A percentile compares a stretch with the other conserved stretches of the same genome.
phyloP scores from a whole-genome alignment of 2,113 vertebrate genomes.

The Hiodon tergisus region DNA sequence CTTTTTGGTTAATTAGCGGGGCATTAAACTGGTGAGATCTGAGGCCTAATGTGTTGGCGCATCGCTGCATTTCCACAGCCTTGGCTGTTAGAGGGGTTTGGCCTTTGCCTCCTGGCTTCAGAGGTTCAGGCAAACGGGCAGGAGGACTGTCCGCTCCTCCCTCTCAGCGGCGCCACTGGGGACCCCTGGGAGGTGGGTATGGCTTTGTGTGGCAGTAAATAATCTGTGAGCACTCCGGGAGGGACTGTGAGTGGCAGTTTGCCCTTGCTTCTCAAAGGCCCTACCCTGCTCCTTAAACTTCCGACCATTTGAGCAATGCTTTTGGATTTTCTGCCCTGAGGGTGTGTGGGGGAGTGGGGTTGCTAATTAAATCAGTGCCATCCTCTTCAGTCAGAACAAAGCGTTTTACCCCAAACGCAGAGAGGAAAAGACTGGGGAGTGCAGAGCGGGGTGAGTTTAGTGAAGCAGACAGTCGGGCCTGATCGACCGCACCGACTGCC shows the following conservation, averaged over 20 bases:
- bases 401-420: not conserved
- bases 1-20: too few species aligned
- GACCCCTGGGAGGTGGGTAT: not conserved
- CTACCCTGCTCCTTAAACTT: not conserved
- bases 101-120: not conserved
- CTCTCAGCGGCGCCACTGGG: not conserved
- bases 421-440: not conserved
- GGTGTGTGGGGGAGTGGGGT: not conserved
- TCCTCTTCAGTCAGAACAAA: not conserved
- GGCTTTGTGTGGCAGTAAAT: not conserved
- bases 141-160: not conserved
- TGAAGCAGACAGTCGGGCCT: slow-evolving; percentile 13
- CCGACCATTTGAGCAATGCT: slow-evolving; percentile 3
- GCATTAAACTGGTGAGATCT: not conserved
- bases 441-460: not conserved
- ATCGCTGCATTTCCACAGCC: too few species aligned
- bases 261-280: not conserved
- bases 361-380: slow-evolving; percentile 25
- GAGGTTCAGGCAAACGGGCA: not conserved
- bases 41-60: not conserved
- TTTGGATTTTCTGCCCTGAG: not conserved
- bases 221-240: not conserved
- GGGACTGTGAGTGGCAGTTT: not conserved
- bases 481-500: not conserved
- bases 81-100: not conserved